These are phyloP conservation scores for Zaprionus lineosus DNA, from an alignment of 2,888 invertebrate species.

Conservation along the genomic window DNA sequence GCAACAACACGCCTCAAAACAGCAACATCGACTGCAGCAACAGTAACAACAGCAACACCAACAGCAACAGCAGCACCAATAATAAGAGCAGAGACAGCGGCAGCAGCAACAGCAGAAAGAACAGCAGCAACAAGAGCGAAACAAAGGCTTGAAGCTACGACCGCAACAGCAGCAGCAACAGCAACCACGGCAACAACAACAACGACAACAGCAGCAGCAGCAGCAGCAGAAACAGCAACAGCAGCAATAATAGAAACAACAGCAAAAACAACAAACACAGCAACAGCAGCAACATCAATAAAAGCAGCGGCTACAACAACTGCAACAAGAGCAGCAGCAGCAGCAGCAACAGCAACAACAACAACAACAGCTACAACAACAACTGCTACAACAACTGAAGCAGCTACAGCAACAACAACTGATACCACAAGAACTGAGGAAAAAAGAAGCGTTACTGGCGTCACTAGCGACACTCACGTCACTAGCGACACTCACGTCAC, in stretches of 20 bases:
- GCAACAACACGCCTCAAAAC: slow-evolving; percentile 27
- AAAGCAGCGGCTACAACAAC: too few species aligned
- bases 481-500: too few species aligned
- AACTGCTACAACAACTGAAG: slow-evolving; percentile 2
- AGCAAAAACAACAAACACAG: too few species aligned
- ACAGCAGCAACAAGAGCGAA: neutral
- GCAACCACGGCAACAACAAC: slow-evolving; percentile 1
- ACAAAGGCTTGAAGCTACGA: neutral
- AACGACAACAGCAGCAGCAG: slow-evolving; percentile 6
- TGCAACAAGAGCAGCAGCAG: too few species aligned
- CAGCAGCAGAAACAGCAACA: too few species aligned
- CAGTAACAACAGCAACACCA: slow-evolving; percentile 22
- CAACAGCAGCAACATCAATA: too few species aligned
- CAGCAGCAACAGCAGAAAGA: slow-evolving; percentile 1
- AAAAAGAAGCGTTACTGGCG: too few species aligned
- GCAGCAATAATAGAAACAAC: too few species aligned
- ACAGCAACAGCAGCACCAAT: slow-evolving; percentile 19
- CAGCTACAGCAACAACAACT: neutral
- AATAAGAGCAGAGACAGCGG: slow-evolving; percentile 5
- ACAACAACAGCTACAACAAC: slow-evolving; percentile 6
- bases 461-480: too few species aligned
- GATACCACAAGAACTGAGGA: too few species aligned
- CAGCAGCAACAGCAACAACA: too few species aligned
- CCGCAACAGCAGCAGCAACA: slow-evolving; percentile 25
- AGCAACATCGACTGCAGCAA: slow-evolving; percentile 12